These are phyloP conservation scores for Siniperca undulata DNA, from an alignment of 2,797 vertebrate genomes.

Conservation along the genomic window DNA sequence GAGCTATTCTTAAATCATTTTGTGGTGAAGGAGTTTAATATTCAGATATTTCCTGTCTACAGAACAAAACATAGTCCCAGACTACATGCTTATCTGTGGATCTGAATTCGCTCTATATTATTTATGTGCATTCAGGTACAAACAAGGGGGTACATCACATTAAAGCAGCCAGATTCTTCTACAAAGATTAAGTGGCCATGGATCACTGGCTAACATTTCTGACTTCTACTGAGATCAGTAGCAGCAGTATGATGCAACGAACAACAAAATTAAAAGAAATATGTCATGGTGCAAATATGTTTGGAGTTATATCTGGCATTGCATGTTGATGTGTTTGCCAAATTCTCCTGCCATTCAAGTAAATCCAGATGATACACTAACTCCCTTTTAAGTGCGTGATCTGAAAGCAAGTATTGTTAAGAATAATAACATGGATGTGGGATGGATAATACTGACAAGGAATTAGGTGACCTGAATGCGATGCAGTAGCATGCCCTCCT, in stretches of 20 bases:
- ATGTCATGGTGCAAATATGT: conserved; percentile 47
- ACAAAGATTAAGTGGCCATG: not conserved
- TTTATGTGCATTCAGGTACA: conserved; percentile 7
- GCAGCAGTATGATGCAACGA: conserved; percentile 32
- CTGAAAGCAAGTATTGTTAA: conserved; percentile 75
- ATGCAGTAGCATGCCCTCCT: conserved; percentile 78
- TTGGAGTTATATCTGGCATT: conserved; percentile 45
- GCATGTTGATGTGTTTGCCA: conserved; percentile 60
- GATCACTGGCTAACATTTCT: conserved; percentile 30
- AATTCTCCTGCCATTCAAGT: conserved; percentile 74
- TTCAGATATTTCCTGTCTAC: not conserved
- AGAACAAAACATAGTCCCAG: not conserved
- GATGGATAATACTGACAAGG: conserved; percentile 81
- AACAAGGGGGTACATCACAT: not conserved
- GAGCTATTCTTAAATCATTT: not conserved
- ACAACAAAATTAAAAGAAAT: conserved; percentile 30
- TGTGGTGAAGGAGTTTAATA: not conserved
- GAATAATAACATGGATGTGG: conserved; percentile 77
- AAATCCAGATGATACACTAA: conserved; percentile 77
- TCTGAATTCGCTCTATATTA: not conserved
- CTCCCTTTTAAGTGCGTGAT: conserved; percentile 75
- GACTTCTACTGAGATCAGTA: conserved; percentile 12
- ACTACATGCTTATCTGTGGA: not conserved
- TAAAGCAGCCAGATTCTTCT: not conserved
- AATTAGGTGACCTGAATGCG: conserved; percentile 82